phyloP scores from a whole-genome alignment of 35 echinoderm and acorn worm species.

The Acanthaster planci region DNA sequence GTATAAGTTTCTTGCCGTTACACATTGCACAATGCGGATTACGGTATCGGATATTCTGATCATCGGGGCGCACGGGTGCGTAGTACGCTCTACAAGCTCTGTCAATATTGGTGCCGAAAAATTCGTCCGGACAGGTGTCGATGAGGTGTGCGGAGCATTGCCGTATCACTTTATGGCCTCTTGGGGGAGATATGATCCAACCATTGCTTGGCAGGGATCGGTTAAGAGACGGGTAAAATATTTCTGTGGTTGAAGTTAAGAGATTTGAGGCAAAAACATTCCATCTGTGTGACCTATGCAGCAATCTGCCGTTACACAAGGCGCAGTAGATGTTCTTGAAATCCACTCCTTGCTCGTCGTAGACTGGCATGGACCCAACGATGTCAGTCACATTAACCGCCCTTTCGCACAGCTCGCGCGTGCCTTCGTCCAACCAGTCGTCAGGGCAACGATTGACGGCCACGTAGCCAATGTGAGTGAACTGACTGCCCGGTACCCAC shows the following conservation, averaged over 20 bases:
- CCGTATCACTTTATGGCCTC: not conserved
- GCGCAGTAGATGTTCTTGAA: constrained; percentile 42
- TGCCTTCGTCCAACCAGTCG: not conserved
- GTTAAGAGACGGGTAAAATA: not conserved
- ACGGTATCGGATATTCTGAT: not conserved
- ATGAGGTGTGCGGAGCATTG: constrained; percentile 18
- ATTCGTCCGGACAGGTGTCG: not conserved
- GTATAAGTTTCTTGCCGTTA: not conserved
- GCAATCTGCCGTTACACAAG: not conserved
- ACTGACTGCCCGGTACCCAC: constrained; percentile 11
- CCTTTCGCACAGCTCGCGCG: not conserved
- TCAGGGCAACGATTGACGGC: not conserved
- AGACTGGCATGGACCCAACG: not conserved
- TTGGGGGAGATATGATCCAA: not conserved
- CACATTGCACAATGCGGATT: constrained; percentile 33
- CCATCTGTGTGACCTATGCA: not conserved
- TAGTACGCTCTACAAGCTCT: constrained; percentile 10
- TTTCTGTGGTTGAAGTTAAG: not conserved
- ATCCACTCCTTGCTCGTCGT: not conserved
- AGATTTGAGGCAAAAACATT: not conserved
- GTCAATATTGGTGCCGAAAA: not conserved
- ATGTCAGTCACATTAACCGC: not conserved
- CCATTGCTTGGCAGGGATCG: not conserved
- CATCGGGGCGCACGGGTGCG: not conserved
- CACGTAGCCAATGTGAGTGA: constrained; percentile 10